Conservation (phyloP, 2,113 vertebrate genomes). For the Sylvia atricapilla region DNA sequence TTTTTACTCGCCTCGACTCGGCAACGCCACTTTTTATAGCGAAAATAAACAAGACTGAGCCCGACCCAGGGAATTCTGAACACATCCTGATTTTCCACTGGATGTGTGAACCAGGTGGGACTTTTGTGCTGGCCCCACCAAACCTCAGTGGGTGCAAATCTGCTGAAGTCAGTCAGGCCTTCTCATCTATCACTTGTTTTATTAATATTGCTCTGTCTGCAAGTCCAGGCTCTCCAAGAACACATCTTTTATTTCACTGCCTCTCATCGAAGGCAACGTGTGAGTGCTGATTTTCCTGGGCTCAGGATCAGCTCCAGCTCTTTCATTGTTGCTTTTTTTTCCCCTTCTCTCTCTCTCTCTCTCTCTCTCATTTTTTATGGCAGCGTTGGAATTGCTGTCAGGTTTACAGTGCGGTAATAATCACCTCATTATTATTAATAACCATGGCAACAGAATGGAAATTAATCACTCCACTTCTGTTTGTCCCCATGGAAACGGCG, state of each 20-base stretch:
- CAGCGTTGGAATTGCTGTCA: constrained; percentile 33
- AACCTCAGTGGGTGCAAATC: neutral
- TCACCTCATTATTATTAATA: constrained; percentile 75
- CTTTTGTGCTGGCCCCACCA: neutral
- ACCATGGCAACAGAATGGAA: constrained; percentile 72
- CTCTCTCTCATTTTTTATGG: neutral
- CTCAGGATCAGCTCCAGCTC: neutral
- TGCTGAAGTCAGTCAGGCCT: neutral
- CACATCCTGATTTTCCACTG: neutral
- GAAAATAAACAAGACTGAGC: neutral
- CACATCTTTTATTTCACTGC: constrained; percentile 21
- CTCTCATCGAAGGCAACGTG: neutral
- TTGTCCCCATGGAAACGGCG: constrained; percentile 66
- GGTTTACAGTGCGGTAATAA: constrained; percentile 56
- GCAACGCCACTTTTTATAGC: neutral
- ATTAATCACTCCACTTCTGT: constrained; percentile 65
- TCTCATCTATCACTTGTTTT: constrained; percentile 46
- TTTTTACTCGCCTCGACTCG: neutral
- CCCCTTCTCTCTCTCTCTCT: too few relatives aligned
- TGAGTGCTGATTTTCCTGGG: constrained; percentile 28
- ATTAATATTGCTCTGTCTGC: constrained; percentile 38
- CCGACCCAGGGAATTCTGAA: neutral
- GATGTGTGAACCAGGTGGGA: neutral
- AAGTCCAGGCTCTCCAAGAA: neutral
- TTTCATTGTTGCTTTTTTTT: neutral